A percentile compares a stretch with the other conserved stretches of the same genome.
Evolutionary conservation across 2,888 invertebrate genomes (phyloP).

Genomic region (Hartigia nigra): DNA sequence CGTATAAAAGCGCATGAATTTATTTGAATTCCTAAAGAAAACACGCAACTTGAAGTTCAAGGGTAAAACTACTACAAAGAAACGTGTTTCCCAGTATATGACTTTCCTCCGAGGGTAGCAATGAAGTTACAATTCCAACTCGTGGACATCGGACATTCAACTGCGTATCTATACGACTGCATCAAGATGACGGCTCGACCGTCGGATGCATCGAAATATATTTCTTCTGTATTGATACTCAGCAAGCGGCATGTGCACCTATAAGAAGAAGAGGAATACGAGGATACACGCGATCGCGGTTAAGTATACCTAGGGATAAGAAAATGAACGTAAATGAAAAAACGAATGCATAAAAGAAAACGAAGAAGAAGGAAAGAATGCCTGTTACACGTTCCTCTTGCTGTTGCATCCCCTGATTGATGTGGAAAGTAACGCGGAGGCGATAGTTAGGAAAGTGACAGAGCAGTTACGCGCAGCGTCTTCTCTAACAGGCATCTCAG

Average conservation of each 20-base stretch:
- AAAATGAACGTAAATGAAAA: background rate
- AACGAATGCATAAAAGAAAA: background rate
- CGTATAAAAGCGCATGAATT: background rate
- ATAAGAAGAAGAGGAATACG: background rate
- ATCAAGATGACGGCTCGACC: background rate
- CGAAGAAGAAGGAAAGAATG: background rate
- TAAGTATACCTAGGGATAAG: background rate
- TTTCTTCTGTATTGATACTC: background rate
- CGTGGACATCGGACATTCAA: background rate
- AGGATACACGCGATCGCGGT: background rate
- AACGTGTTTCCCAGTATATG: background rate
- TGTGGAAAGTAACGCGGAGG: slow-evolving; percentile 12
- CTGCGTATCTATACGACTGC: background rate
- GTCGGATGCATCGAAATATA: background rate
- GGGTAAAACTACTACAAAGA: background rate
- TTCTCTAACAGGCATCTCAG: slow-evolving; percentile 17
- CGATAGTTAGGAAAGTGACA: slow-evolving; percentile 18
- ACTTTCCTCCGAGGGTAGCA: background rate
- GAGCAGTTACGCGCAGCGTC: slow-evolving; percentile 13
- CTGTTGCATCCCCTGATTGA: slow-evolving; percentile 8
- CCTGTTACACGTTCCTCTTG: background rate
- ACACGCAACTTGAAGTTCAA: background rate
- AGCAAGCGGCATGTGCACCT: background rate
- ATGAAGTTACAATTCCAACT: background rate
- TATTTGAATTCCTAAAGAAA: background rate